These are phyloP conservation scores for Sebastes hubbsi DNA, from an alignment of 2,797 vertebrate species.

Conservation along the genomic window DNA sequence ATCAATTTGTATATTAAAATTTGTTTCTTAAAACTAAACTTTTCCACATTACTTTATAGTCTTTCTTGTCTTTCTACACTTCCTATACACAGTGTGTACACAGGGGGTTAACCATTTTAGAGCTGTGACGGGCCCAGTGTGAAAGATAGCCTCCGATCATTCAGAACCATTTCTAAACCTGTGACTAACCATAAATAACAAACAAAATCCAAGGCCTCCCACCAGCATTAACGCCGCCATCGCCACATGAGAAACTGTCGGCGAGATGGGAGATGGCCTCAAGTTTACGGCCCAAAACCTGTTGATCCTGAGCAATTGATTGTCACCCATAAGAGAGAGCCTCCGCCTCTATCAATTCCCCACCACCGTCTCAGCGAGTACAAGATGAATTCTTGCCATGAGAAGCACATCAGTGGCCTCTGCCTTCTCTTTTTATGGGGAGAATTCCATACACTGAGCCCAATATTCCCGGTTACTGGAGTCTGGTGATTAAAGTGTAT, in stretches of 20 bases:
- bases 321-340: constrained; percentile 58
- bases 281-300: constrained; percentile 82
- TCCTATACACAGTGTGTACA: constrained; percentile 4
- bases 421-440: constrained; percentile 75
- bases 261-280: constrained; percentile 79
- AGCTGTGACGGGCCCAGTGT: constrained; percentile 54
- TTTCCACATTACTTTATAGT: not conserved
- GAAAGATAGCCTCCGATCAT: constrained; percentile 79
- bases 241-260: constrained; percentile 80
- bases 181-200: constrained; percentile 86
- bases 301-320: constrained; percentile 84
- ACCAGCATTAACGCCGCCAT: constrained; percentile 61
- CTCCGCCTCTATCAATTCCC: constrained; percentile 39
- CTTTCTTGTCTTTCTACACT: not conserved
- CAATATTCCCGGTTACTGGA: constrained; percentile 82
- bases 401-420: constrained; percentile 79
- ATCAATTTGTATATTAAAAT: not conserved
- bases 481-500: constrained; percentile 86
- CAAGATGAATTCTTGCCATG: constrained; percentile 76
- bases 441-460: constrained; percentile 72
- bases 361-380: constrained; percentile 64
- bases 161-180: constrained; percentile 77
- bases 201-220: constrained; percentile 84
- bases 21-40: constrained; percentile 3
- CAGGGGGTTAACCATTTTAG: constrained; percentile 57